Evolutionary conservation across 1,140 invertebrate species (phyloP), one percentile per base, ranked within the genome.

Genomic region (Bombus turneri): DNA sequence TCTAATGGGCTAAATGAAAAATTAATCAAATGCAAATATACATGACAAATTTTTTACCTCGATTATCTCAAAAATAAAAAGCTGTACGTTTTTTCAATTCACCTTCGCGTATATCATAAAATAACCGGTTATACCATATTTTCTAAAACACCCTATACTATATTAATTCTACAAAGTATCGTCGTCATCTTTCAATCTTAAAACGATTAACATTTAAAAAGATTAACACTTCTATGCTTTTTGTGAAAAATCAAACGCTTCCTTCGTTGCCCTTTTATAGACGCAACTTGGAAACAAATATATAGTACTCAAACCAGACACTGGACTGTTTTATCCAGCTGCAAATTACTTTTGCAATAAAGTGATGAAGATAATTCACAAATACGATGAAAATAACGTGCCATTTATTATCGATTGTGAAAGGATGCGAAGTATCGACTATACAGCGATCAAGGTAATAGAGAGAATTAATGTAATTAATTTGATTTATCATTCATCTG

Each of bases 261-360:
- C 10, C n/a, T 43, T 31, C 3, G 4, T 25, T 5, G 13, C 1
- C 10, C 8, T 25, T 28, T n/a, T 78, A 85, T 80, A 95, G 94
- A 92, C 93, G 25, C 87, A 89, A 74, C 85, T 89, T 9, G 94
- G 93, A 31, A 85, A 93, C 8, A 93, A 95, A 71, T 96, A 96
- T 88, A 86, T 97, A 9, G 92, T 96, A 31, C 91, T 97, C 3
- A 96, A 95, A 76, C 96, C 96, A 3, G 95, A 96, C n/a, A 93
- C 95, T 34, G 96, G 97, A 5, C 92, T 97, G 1, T 96, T 96
- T 87, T 97, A 97, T 91, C 96, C 97, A 0, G 96, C 96, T 1
- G 95, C 96, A 0, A 96, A 97, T 86, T 96, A 95, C 73, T 74
- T 97, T 3, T 94, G 95, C 3, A 88, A 93, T 3, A 95, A 95